These are phyloP conservation scores for Silurus glanis DNA, from an alignment of 2,113 vertebrate genomes.

Conservation along the genomic window DNA sequence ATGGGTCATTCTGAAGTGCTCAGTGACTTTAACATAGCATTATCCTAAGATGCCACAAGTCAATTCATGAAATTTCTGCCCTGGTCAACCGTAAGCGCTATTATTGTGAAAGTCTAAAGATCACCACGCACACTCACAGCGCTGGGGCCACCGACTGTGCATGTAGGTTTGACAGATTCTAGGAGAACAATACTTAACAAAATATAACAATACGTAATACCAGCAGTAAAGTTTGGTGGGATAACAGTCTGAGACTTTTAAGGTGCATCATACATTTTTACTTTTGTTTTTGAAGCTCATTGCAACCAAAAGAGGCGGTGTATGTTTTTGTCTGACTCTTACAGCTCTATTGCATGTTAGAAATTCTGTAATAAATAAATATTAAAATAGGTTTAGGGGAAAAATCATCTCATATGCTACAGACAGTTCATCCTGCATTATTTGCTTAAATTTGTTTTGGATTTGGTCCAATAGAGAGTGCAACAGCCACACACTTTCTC, in stretches of 20 bases:
- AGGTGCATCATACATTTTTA: too few species aligned
- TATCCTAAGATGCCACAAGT: not conserved
- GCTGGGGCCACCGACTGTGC: too few species aligned
- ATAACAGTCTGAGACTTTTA: too few species aligned
- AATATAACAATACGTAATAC: too few species aligned
- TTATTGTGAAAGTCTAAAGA: not conserved
- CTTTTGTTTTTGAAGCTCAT: not conserved
- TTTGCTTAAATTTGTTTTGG: slow-evolving; percentile 43
- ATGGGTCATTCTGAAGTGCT: not conserved
- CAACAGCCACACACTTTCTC: slow-evolving; percentile 7
- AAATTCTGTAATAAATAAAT: not conserved
- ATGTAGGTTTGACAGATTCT: too few species aligned
- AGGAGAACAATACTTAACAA: too few species aligned
- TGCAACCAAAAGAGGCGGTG: not conserved
- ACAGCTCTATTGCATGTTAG: slow-evolving; percentile 1
- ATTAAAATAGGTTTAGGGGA: not conserved
- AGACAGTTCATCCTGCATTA: slow-evolving; percentile 31
- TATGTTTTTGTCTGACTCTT: not conserved
- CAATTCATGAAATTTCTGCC: not conserved
- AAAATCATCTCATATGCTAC: slow-evolving; percentile 22
- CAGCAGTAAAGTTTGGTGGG: too few species aligned
- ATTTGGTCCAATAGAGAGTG: slow-evolving; percentile 31
- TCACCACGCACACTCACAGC: not conserved
- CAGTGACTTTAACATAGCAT: not conserved
- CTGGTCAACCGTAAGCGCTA: not conserved